Base-by-base conservation (phyloP, 1,140 invertebrate species). In the Rhagoletis zephyria region DNA sequence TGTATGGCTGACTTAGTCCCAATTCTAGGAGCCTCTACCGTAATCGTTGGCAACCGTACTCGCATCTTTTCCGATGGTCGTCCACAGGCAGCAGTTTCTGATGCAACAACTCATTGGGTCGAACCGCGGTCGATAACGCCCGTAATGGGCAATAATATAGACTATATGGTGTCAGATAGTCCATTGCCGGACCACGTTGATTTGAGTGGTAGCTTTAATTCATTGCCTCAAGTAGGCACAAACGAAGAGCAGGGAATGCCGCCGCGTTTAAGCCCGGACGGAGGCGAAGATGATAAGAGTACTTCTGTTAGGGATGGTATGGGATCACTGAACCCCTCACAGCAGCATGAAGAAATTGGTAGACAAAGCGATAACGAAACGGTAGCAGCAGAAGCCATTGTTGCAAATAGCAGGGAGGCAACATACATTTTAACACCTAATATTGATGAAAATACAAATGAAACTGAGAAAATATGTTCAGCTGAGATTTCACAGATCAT, bases 31-130 rank as follows among this genome's bases (percentile, higher is more conserved):
- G 95, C 96, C 19, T 94, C 95, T 1, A 94, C 95, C 30, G 97
- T 98, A 0, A 96, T 98, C 70, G 97, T 97, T 14, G 96, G 96
- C 1, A 96, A 96, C 89, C 94, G 97, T 87, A 95, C 95, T 0
- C 96, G 96, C 92, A 93, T 97, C 64, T 98, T 98, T 90, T 96
- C 96, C 4, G 97, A 97, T 92, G 97, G 97, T 12, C 94, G 96
- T 88, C 97, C 97, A 2, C 90, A 93, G 87, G 89, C 89, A 0
- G 87, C 93, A 87, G 89, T 89, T 64, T 88, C 89, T 30, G 89
- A 90, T 12, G 81, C 86, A 7, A 88, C 88, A 16, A 87, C 87
- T 10, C 89, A 88, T 19, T 89, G 90, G 88, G 88, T 89, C 19
- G 89, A 94, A 89, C 92, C 90, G n/a, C 88, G 92, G 2, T 93